Percentiles rank a stretch among this genome's conserved stretches.
These are phyloP conservation scores for Fregata magnificens DNA, from an alignment of 2,113 vertebrate genomes.

Conservation along the genomic window DNA sequence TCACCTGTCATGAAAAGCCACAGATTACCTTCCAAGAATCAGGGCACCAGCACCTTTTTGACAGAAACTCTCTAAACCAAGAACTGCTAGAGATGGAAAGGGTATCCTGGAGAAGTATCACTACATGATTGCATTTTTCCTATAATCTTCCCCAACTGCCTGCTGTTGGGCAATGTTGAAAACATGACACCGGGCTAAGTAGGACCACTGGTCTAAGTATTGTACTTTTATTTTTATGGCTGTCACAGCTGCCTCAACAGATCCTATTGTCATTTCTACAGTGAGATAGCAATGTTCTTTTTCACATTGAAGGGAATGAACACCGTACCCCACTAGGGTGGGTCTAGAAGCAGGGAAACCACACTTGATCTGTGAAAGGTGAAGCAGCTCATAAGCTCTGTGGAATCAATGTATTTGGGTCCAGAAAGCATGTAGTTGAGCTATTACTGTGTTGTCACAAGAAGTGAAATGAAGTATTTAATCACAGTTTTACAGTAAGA, in stretches of 20 bases:
- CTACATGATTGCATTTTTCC: background rate
- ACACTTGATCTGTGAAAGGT: background rate
- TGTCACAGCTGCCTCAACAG: background rate
- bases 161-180: background rate
- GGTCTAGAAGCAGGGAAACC: background rate
- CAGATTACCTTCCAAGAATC: background rate
- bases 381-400: background rate
- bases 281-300: background rate
- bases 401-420: background rate
- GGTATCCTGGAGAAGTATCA: background rate
- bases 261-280: background rate
- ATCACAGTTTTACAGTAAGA: background rate
- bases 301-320: background rate
- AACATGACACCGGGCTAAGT: background rate
- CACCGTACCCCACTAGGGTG: background rate
- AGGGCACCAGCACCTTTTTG: background rate
- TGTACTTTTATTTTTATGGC: background rate
- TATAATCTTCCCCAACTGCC: background rate
- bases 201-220: background rate
- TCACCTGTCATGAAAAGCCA: background rate
- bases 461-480: background rate
- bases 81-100: background rate
- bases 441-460: background rate
- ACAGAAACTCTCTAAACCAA: background rate
- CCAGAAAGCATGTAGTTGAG: fast-evolving